Conservation (phyloP, 1,140 invertebrate genomes). For the Galleria mellonella region DNA sequence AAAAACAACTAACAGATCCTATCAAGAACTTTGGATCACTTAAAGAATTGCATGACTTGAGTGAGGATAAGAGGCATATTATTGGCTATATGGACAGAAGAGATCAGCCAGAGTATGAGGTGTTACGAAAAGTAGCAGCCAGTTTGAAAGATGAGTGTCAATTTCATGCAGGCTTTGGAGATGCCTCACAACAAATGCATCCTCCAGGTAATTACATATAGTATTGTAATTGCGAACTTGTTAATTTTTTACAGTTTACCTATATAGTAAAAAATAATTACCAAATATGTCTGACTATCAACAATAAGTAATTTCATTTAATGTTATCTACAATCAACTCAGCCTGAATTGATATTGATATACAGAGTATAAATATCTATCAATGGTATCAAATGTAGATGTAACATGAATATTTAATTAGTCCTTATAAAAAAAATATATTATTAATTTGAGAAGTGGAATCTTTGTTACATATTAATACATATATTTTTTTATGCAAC, state of each 20-base stretch:
- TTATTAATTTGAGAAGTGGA: too few species aligned
- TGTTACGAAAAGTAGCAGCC: slow-evolving; percentile 87
- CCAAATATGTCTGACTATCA: not conserved
- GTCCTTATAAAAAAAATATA: too few species aligned
- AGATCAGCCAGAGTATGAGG: slow-evolving; percentile 86
- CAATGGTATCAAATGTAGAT: too few species aligned
- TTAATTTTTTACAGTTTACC: too few species aligned
- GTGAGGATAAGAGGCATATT: slow-evolving; percentile 93
- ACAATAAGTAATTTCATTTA: not conserved
- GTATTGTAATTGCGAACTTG: too few species aligned
- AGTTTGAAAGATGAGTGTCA: slow-evolving; percentile 97
- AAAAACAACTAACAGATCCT: slow-evolving; percentile 93
- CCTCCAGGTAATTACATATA: slow-evolving; percentile 78
- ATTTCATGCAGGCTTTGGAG: slow-evolving; percentile 95
- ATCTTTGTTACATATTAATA: too few species aligned
- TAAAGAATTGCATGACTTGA: slow-evolving; percentile 85
- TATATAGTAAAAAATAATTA: not conserved
- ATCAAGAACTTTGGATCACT: slow-evolving; percentile 86
- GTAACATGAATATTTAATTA: too few species aligned
- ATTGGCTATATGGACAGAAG: slow-evolving; percentile 94
- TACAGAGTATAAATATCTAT: too few species aligned
- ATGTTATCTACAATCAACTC: too few species aligned
- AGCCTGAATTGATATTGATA: too few species aligned
- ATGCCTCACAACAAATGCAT: slow-evolving; percentile 87
- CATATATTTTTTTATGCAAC: too few species aligned